Conservation (phyloP, 1,140 invertebrate genomes). For the Drosophila rufa region DNA sequence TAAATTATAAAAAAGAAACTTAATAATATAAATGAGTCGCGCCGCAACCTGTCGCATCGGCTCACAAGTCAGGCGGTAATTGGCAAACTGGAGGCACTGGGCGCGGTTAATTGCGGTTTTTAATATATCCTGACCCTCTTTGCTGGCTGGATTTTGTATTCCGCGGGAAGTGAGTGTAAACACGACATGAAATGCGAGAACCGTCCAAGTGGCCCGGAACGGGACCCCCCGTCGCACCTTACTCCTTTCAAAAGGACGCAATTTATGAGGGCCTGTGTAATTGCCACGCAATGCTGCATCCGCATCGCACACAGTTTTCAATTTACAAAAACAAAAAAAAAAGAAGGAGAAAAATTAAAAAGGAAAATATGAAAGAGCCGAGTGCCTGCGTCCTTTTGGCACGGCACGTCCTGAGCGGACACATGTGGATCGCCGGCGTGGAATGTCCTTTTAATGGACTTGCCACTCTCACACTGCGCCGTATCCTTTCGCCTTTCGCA, state of each 20-base stretch:
- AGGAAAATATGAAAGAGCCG: slow-evolving; percentile 30
- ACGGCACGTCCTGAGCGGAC: slow-evolving; percentile 53
- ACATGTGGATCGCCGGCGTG: slow-evolving; percentile 78
- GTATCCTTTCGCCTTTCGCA: slow-evolving; percentile 65
- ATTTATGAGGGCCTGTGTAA: slow-evolving; percentile 75
- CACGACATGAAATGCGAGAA: slow-evolving; percentile 75
- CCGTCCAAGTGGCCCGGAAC: slow-evolving; percentile 23
- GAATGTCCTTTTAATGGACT: slow-evolving; percentile 83
- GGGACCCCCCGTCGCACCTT: slow-evolving; percentile 33
- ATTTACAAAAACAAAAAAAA: slow-evolving; percentile 70
- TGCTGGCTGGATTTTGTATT: slow-evolving; percentile 27
- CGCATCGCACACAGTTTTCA: slow-evolving; percentile 73
- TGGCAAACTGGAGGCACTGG: slow-evolving; percentile 39
- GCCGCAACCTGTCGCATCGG: slow-evolving; percentile 66
- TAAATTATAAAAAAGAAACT: slow-evolving; percentile 70
- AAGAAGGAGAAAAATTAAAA: slow-evolving; percentile 35
- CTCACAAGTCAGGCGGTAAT: slow-evolving; percentile 45
- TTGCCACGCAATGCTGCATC: slow-evolving; percentile 74
- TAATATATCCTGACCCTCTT: slow-evolving; percentile 66
- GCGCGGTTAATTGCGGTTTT: slow-evolving; percentile 72
- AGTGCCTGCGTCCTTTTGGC: slow-evolving; percentile 35
- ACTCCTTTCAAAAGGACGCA: slow-evolving; percentile 76
- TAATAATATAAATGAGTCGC: slow-evolving; percentile 78
- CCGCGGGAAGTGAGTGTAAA: slow-evolving; percentile 76
- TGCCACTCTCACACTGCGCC: slow-evolving; percentile 63